phyloP scores from a whole-genome alignment of 2,113 vertebrate genomes.

The Callocephalon fimbriatum region DNA sequence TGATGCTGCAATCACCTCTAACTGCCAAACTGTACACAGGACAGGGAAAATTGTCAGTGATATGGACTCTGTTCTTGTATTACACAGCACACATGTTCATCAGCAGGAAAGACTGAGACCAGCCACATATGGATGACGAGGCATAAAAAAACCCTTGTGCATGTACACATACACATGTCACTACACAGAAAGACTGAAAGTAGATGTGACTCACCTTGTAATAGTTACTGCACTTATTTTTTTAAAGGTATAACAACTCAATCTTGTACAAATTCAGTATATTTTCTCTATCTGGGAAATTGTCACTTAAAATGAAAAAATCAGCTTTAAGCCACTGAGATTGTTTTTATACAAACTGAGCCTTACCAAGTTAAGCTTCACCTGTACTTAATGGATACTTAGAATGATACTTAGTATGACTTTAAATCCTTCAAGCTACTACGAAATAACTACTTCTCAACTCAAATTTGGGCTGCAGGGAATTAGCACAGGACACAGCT shows the following conservation, averaged over 20 bases:
- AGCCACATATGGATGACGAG: neutral
- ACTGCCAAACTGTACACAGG: neutral
- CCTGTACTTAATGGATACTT: neutral
- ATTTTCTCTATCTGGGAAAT: neutral
- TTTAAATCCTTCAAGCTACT: neutral
- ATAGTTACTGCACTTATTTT: neutral
- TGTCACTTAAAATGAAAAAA: neutral
- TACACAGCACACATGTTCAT: neutral
- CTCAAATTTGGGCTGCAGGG: neutral
- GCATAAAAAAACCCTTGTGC: neutral
- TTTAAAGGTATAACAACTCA: neutral
- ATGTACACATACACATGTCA: neutral
- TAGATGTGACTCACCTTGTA: neutral
- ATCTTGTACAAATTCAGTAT: neutral
- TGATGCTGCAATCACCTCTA: neutral
- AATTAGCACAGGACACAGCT: neutral
- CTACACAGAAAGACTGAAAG: neutral
- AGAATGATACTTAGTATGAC: neutral
- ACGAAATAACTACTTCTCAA: neutral
- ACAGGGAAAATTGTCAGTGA: neutral
- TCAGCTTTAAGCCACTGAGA: neutral
- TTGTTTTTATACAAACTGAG: neutral
- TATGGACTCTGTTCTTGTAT: neutral
- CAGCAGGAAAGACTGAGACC: neutral
- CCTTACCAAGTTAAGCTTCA: neutral